These are phyloP conservation scores for Acanthochromis polyacanthus DNA, from an alignment of 2,113 vertebrate genomes.

Conservation along the genomic window DNA sequence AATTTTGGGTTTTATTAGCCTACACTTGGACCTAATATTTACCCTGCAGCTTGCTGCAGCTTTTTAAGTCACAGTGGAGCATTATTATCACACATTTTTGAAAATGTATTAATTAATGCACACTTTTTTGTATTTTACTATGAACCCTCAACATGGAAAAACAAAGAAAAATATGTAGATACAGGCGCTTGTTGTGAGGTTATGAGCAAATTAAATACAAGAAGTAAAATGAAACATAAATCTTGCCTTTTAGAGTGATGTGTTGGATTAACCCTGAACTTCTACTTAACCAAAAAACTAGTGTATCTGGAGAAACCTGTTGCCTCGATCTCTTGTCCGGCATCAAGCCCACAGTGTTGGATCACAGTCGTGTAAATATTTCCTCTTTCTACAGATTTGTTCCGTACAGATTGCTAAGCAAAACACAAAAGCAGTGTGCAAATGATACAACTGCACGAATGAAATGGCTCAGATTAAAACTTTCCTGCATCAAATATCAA, in stretches of 20 bases:
- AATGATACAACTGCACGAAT: not conserved
- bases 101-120: too few relatives aligned
- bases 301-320: not conserved
- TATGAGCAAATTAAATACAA: not conserved
- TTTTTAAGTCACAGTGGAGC: not conserved
- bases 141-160: too few relatives aligned
- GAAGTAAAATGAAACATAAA: too few relatives aligned
- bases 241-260: not conserved
- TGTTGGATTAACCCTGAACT: not conserved
- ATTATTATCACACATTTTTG: too few relatives aligned
- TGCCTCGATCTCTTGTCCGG: not conserved
- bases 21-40: not conserved
- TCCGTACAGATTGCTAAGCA: not conserved
- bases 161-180: not conserved
- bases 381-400: not conserved
- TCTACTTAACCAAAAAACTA: not conserved
- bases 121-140: not conserved
- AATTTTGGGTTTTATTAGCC: not conserved
- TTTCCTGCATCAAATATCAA: not conserved
- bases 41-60: not conserved
- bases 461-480: not conserved
- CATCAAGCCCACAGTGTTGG: not conserved
- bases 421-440: conserved; percentile 3
- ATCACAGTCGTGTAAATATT: not conserved
- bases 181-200: not conserved